Base-by-base conservation (phyloP, 2,113 vertebrate genomes). In the Trematocara zebra region DNA sequence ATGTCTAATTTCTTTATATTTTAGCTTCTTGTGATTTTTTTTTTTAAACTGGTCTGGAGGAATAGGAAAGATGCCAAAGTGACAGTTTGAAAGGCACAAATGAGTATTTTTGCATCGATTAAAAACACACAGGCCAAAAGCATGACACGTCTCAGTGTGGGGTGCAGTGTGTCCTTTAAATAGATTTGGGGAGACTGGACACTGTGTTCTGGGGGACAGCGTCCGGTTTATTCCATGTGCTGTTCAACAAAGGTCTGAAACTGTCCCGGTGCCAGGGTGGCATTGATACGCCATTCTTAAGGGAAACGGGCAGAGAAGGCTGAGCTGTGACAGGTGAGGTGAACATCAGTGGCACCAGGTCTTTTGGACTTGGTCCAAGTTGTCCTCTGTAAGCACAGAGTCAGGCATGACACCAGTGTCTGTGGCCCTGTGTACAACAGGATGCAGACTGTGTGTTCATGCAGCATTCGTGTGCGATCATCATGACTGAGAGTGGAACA, bases 231-330 rank as follows among this genome's bases (percentile, higher is more conserved):
- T 4, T 9, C 8, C 8, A 3, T 47, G 12, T 47, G 44, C 12
- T n/a, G 49, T n/a, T 52, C 49, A 52, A 4, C 49, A n/a, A 52
- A n/a, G 18, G 17, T 18, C 4, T 18, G 17, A 52, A 10, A 10
- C 18, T 4, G 18, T 44, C 17, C 15, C 17, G 4, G 49, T 51
- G 44, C 6, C 2, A 47, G 44, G 14, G 44, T 15, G 12, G 6
- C 15, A 3, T 49, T 2, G 9, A 18, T 8, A 59, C 2, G 7
- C 56, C 8, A 0, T 3, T 31, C 26, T 57, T 31, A 28, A 26
- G 23, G 54, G 23, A 57, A 0, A 28, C 12, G 0, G 56, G 14
- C 26, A 31, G 26, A 31, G 15, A 31, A 31, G 56, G 28, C 56
- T 10, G 56, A 59, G 56, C 4, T 59, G 4, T 26, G 56, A 5